Evolutionary conservation across 2,888 invertebrate species (phyloP).

Genomic region (Aphidoletes aphidimyza): DNA sequence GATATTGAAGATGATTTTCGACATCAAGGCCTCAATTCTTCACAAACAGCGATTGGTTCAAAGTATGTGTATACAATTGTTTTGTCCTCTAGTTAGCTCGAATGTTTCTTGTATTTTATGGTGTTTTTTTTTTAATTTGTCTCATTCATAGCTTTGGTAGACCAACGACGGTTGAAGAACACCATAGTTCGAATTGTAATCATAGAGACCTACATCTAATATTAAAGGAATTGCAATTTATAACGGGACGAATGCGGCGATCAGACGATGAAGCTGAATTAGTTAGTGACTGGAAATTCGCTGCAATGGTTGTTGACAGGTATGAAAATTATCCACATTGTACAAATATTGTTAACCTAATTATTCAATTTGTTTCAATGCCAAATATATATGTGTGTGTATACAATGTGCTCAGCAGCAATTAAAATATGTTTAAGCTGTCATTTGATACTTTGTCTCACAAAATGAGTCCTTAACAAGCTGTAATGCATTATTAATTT

Average conservation of each 20-base stretch:
- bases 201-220: conserved; percentile 91
- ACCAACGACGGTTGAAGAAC: conserved; percentile 81
- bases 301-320: conserved; percentile 98
- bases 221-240: conserved; percentile 91
- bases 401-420: background rate
- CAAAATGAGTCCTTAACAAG: no score
- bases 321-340: conserved; percentile 60
- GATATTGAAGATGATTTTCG: conserved; percentile 96
- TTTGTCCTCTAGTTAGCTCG: conserved; percentile 8
- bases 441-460: no score
- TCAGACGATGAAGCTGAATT: conserved; percentile 93
- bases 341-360: background rate
- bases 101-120: conserved; percentile 45
- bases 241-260: conserved; percentile 92
- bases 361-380: background rate
- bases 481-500: no score
- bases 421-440: background rate
- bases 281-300: conserved; percentile 97
- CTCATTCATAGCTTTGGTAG: conserved; percentile 71
- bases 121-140: conserved; percentile 50
- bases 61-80: conserved; percentile 52
- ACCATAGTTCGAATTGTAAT: conserved; percentile 74
- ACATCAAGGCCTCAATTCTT: conserved; percentile 72
- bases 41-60: conserved; percentile 72
- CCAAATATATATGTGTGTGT: background rate